Conservation (phyloP, 2,888 invertebrate species). For the Teleiodes luculella region DNA sequence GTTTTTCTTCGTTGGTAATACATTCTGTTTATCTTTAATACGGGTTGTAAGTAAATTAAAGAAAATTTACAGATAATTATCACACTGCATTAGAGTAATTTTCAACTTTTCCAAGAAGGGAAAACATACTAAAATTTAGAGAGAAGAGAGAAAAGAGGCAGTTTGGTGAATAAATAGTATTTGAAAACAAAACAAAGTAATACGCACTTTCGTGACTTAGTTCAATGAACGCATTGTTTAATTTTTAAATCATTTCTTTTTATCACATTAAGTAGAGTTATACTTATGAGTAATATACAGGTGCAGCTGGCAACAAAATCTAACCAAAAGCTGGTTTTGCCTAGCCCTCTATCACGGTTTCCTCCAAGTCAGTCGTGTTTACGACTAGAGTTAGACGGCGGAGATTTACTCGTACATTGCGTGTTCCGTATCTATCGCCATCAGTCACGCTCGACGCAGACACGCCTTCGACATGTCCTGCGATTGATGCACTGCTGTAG, state of each 20-base stretch:
- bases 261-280: neutral
- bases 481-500: neutral
- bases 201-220: too few species aligned
- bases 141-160: too few species aligned
- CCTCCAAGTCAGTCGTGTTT: neutral
- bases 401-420: slow-evolving; percentile 8
- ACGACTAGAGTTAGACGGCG: neutral
- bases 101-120: too few species aligned
- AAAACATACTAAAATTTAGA: too few species aligned
- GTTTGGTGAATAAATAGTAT: too few species aligned
- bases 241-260: neutral
- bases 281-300: neutral
- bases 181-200: too few species aligned
- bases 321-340: neutral
- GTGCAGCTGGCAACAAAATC: neutral
- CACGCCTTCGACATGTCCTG: slow-evolving; percentile 6
- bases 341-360: neutral
- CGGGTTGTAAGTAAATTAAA: too few species aligned
- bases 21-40: too few species aligned
- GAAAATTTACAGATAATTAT: too few species aligned
- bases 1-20: too few species aligned
- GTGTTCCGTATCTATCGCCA: slow-evolving; percentile 3
- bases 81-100: too few species aligned
- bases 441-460: neutral
- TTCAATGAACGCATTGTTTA: too few species aligned